Percentiles rank a stretch among this genome's conserved stretches.
These are phyloP conservation scores for Philaethria dido DNA, from an alignment of 2,888 invertebrate species.

Conservation along the genomic window DNA sequence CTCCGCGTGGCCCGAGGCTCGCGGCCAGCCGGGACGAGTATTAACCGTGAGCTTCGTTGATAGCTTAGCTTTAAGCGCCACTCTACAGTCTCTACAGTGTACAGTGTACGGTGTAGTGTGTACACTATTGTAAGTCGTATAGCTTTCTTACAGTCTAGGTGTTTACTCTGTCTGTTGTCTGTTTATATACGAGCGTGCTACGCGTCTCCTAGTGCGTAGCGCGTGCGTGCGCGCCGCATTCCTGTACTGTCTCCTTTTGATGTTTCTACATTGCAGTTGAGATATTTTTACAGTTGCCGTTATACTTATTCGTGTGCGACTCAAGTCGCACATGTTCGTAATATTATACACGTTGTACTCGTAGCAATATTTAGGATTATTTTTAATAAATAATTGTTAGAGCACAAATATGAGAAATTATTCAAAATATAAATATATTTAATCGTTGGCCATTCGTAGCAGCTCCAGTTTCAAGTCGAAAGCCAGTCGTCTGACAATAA, in stretches of 20 bases:
- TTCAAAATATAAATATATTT: constrained; percentile 18
- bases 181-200: neutral
- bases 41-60: neutral
- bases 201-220: constrained; percentile 5
- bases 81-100: constrained; percentile 5
- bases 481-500: constrained; percentile 18
- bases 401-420: constrained; percentile 28
- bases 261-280: constrained; percentile 28
- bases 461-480: neutral
- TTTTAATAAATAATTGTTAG: constrained; percentile 29
- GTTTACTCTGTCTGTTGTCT: too few species aligned
- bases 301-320: neutral
- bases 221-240: too few species aligned
- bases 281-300: constrained; percentile 25
- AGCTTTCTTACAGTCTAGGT: constrained; percentile 26
- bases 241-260: constrained; percentile 10
- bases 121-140: neutral
- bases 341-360: constrained; percentile 13
- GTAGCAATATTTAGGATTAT: constrained; percentile 21
- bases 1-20: neutral
- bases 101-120: too few species aligned
- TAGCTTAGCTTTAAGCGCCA: constrained; percentile 16
- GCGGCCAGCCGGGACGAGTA: neutral
- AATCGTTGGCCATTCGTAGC: constrained; percentile 9
- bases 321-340: constrained; percentile 15